A percentile compares a stretch with the other conserved stretches of the same genome.
Evolutionary conservation across 2,113 vertebrate species (phyloP).

Genomic region (Plestiodon gilberti): DNA sequence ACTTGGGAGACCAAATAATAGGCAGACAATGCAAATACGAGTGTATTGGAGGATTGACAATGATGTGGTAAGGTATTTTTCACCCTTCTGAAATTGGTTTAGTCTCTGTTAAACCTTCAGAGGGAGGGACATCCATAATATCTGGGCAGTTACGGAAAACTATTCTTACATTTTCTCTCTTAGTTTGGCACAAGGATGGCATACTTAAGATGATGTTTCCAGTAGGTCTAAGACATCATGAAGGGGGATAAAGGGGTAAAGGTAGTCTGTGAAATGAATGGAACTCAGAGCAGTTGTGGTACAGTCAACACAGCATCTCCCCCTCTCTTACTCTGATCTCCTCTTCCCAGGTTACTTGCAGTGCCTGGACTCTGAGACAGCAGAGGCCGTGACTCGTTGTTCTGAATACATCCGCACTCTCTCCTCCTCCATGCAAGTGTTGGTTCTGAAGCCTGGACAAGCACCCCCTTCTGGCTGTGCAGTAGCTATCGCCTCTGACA

Average conservation of each 20-base stretch:
- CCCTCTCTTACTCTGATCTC: no score
- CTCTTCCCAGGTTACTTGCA: slow-evolving; percentile 82
- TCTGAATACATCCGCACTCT: slow-evolving; percentile 83
- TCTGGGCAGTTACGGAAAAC: background rate
- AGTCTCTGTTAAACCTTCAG: background rate
- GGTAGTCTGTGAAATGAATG: no score
- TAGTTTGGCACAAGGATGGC: background rate
- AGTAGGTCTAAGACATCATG: background rate
- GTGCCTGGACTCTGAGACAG: slow-evolving; percentile 79
- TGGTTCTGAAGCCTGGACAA: slow-evolving; percentile 57
- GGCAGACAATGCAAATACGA: background rate
- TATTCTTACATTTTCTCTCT: background rate
- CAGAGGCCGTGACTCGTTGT: slow-evolving; percentile 73
- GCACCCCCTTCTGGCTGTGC: slow-evolving; percentile 83
- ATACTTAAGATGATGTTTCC: background rate
- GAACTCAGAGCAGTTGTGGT: background rate
- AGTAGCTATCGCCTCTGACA: slow-evolving; percentile 89
- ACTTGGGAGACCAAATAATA: background rate
- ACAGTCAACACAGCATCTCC: background rate
- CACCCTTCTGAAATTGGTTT: background rate
- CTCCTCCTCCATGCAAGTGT: slow-evolving; percentile 82
- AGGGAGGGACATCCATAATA: no score
- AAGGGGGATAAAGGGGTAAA: background rate
- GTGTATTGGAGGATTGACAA: background rate
- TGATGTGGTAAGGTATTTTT: background rate